Percentiles rank a stretch among this genome's conserved stretches.
phyloP scores from a whole-genome alignment of 1,140 invertebrate species.

The Ruditapes philippinarum region DNA sequence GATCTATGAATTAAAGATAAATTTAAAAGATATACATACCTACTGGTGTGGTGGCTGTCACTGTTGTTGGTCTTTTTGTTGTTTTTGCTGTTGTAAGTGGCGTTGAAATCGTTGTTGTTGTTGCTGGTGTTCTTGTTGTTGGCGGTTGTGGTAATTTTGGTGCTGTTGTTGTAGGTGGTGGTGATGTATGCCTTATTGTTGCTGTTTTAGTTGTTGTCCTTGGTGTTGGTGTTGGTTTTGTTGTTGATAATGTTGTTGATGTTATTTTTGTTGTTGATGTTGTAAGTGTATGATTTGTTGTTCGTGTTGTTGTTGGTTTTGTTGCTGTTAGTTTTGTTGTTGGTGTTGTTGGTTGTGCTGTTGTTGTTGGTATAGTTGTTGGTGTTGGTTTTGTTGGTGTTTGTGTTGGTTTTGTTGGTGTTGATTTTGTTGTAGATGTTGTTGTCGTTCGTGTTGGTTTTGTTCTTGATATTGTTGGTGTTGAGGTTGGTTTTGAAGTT shows the following conservation, averaged over 20 bases:
- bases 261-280: too few species aligned
- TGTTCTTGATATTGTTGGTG: slow-evolving; percentile 7
- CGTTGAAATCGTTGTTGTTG: neutral
- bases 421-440: slow-evolving; percentile 1
- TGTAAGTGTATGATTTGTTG: too few species aligned
- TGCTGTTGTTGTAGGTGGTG: neutral
- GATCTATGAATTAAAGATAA: neutral
- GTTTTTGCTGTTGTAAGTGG: neutral
- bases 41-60: neutral
- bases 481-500: neutral
- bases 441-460: slow-evolving; percentile 5
- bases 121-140: neutral
- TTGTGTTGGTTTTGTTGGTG: slow-evolving; percentile 1
- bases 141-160: neutral
- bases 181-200: neutral
- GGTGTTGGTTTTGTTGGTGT: neutral
- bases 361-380: slow-evolving; percentile 19
- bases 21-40: neutral
- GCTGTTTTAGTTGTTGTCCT: neutral
- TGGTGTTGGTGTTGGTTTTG: neutral
- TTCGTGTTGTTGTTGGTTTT: too few species aligned
- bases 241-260: too few species aligned
- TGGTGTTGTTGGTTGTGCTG: too few species aligned
- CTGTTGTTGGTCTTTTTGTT: neutral
- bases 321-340: too few species aligned